Conservation (phyloP, 2,797 vertebrate species). For the Vespertilio murinus region DNA sequence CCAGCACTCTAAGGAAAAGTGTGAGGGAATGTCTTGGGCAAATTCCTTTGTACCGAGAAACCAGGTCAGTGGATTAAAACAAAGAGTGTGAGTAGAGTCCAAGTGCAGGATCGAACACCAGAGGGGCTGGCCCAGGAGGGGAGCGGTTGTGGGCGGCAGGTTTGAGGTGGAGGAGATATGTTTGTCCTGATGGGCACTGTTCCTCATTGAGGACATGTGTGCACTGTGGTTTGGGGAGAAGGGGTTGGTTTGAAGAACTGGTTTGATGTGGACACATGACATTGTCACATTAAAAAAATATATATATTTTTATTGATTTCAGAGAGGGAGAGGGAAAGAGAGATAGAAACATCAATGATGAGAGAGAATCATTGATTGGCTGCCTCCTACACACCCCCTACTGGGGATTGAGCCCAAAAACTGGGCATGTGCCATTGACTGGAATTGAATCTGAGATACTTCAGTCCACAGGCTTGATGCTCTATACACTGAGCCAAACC, state of each 20-base stretch:
- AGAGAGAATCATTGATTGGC: too few species aligned
- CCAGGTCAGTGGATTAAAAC: neutral
- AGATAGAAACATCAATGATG: too few species aligned
- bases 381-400: too few species aligned
- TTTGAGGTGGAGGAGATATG: fast-evolving
- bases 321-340: too few species aligned
- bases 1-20: neutral
- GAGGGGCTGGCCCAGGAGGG: neutral
- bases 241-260: neutral
- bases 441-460: too few species aligned
- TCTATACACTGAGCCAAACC: too few species aligned
- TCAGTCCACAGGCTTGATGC: too few species aligned
- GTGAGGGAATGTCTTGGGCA: neutral
- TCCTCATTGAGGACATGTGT: neutral
- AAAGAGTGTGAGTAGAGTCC: neutral
- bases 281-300: neutral
- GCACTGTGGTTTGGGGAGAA: neutral
- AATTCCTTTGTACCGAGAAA: neutral
- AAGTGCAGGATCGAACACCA: neutral
- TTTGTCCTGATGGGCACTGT: neutral
- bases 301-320: too few species aligned
- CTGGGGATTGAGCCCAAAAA: too few species aligned
- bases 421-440: too few species aligned
- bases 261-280: neutral
- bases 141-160: fast-evolving